phyloP scores from a whole-genome alignment of 2,888 invertebrate species.

The Ferrisia virgata region DNA sequence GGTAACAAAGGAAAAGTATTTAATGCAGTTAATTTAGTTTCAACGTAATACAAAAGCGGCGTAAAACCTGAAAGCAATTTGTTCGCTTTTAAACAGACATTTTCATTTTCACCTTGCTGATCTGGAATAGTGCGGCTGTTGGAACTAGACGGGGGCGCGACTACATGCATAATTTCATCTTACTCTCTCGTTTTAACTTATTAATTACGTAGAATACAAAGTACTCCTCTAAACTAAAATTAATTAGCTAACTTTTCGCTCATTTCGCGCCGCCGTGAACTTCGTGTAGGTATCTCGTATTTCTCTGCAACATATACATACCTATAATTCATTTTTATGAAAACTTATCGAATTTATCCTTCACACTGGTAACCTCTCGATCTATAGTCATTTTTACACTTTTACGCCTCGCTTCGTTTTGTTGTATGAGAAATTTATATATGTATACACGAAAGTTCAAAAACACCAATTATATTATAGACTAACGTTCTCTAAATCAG shows the following conservation, averaged over 20 bases:
- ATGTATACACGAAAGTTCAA: not conserved
- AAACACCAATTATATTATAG: not conserved
- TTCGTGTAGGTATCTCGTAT: not conserved
- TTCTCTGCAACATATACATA: not conserved
- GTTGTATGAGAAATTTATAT: not conserved
- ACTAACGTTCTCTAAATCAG: not conserved
- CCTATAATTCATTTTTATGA: not conserved
- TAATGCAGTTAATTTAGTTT: slow-evolving; percentile 26
- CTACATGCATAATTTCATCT: slow-evolving; percentile 32
- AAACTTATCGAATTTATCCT: slow-evolving; percentile 2
- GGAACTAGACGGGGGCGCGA: not conserved
- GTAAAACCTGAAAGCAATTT: slow-evolving; percentile 30
- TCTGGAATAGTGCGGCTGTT: not conserved
- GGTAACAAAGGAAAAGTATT: slow-evolving; percentile 23
- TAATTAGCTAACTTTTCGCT: slow-evolving; percentile 27
- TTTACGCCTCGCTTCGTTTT: not conserved
- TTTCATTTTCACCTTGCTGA: slow-evolving; percentile 26
- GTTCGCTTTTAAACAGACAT: slow-evolving; percentile 26
- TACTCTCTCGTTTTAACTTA: slow-evolving; percentile 23
- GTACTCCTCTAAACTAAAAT: slow-evolving; percentile 14
- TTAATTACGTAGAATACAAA: slow-evolving; percentile 26
- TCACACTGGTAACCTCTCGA: not conserved
- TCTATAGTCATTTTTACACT: not conserved
- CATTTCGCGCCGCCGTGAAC: not conserved
- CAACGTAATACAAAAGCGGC: slow-evolving; percentile 28